phyloP scores from a whole-genome alignment of 2,797 vertebrate species.

The Manis crassicaudata region DNA sequence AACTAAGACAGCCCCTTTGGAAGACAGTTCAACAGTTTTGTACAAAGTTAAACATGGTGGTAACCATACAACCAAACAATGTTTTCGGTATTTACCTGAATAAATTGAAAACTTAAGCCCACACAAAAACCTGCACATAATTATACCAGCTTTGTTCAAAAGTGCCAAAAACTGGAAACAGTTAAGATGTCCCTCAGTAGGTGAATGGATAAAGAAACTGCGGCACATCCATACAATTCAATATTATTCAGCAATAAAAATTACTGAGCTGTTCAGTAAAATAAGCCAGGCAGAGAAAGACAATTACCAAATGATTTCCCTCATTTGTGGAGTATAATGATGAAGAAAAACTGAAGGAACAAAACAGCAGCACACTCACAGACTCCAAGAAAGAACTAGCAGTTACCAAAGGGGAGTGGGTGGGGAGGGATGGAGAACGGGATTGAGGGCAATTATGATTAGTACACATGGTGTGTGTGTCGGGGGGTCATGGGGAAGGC shows the following conservation, averaged over 20 bases:
- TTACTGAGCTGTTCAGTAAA: no score
- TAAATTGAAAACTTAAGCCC: not conserved
- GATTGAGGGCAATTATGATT: no score
- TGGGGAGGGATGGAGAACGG: no score
- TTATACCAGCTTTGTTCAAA: slow-evolving; percentile 41
- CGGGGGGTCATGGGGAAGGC: no score
- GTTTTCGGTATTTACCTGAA: not conserved
- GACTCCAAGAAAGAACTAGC: no score
- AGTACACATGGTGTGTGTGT: no score
- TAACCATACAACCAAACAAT: not conserved
- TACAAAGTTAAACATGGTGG: not conserved
- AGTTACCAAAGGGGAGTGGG: no score
- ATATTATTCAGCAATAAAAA: not conserved
- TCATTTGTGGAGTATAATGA: no score
- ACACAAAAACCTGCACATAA: not conserved
- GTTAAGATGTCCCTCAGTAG: not conserved
- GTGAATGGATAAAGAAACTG: not conserved
- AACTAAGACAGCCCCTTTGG: not conserved
- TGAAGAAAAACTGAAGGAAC: no score
- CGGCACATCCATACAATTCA: not conserved
- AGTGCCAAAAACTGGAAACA: slow-evolving; percentile 9
- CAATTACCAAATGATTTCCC: no score
- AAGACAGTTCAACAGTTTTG: slow-evolving; percentile 31
- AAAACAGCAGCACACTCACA: no score
- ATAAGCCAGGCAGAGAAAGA: no score